These are phyloP conservation scores for Rhimphoctona megacephalus DNA, from an alignment of 2,888 invertebrate species.

Conservation along the genomic window DNA sequence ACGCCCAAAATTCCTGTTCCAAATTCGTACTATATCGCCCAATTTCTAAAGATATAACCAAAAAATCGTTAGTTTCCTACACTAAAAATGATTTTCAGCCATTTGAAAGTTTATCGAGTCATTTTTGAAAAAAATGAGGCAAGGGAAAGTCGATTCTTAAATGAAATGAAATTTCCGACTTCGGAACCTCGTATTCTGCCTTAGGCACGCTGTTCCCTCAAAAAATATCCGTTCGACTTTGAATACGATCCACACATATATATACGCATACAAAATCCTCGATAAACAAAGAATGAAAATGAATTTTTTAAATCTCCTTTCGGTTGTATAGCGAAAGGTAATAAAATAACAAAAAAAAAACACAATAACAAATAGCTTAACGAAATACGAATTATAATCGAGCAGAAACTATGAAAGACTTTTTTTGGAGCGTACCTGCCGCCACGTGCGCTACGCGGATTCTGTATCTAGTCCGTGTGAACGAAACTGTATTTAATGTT, in stretches of 20 bases:
- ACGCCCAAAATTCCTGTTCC: too few relatives aligned
- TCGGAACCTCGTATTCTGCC: neutral
- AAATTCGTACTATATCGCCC: neutral
- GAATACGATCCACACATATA: constrained; percentile 9
- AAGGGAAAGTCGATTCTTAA: neutral
- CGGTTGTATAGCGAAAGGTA: constrained; percentile 48
- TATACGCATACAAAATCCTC: constrained; percentile 20
- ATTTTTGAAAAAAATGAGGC: neutral
- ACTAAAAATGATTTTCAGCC: neutral
- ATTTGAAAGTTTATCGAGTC: neutral
- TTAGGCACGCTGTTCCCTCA: neutral
- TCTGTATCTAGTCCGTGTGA: constrained; percentile 83
- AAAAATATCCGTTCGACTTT: neutral
- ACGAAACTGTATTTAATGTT: constrained; percentile 83
- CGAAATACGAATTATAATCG: constrained; percentile 32
- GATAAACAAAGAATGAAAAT: constrained; percentile 20
- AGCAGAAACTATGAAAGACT: constrained; percentile 56
- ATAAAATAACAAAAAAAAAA: constrained; percentile 12
- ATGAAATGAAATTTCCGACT: neutral
- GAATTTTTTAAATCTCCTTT: constrained; percentile 20
- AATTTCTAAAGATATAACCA: neutral
- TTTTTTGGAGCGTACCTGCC: constrained; percentile 65
- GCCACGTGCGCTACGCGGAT: constrained; percentile 66
- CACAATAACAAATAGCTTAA: constrained; percentile 8
- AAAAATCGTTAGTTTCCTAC: neutral